Evolutionary conservation across 1,140 invertebrate genomes (phyloP).

Genomic region (Camponotus vicinus): DNA sequence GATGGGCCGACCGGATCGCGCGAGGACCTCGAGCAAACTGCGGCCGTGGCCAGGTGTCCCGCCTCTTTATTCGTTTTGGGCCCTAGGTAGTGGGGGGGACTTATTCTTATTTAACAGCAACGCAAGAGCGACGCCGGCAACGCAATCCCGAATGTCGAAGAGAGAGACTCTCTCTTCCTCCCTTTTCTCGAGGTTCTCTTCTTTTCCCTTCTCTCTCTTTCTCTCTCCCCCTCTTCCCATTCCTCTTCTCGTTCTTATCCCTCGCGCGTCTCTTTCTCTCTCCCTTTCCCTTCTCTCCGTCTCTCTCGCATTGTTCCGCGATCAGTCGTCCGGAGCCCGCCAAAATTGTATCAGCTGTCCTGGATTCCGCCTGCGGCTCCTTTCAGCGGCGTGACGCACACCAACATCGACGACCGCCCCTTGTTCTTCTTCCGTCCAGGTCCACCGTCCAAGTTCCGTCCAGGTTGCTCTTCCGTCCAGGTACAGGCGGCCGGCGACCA

Average conservation of each 20-base stretch:
- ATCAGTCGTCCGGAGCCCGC: conserved; percentile 76
- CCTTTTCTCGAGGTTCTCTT: conserved; percentile 51
- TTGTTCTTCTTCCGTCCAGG: conserved; percentile 65
- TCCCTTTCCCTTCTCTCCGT: conserved; percentile 60
- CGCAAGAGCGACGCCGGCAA: conserved; percentile 68
- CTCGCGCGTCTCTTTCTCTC: conserved; percentile 23
- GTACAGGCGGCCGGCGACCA: conserved; percentile 32
- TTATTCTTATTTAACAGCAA: conserved; percentile 85
- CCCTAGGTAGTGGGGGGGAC: conserved; percentile 70
- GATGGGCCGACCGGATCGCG: neutral
- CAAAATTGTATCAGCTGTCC: conserved; percentile 86
- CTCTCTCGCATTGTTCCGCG: conserved; percentile 36
- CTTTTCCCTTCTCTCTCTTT: neutral
- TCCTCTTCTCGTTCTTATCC: conserved; percentile 38
- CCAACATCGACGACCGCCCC: conserved; percentile 65
- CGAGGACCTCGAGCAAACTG: conserved; percentile 80
- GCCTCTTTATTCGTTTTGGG: conserved; percentile 85
- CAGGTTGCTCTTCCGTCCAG: conserved; percentile 29
- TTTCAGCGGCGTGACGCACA: conserved; percentile 60
- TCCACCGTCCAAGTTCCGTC: conserved; percentile 24
- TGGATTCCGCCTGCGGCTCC: conserved; percentile 74
- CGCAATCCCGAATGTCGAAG: conserved; percentile 28
- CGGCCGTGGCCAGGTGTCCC: conserved; percentile 81
- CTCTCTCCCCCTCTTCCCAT: conserved; percentile 28
- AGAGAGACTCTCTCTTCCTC: conserved; percentile 64